Evolutionary conservation across 2,113 vertebrate genomes (phyloP).

Genomic region (Notarius lentiginosus): DNA sequence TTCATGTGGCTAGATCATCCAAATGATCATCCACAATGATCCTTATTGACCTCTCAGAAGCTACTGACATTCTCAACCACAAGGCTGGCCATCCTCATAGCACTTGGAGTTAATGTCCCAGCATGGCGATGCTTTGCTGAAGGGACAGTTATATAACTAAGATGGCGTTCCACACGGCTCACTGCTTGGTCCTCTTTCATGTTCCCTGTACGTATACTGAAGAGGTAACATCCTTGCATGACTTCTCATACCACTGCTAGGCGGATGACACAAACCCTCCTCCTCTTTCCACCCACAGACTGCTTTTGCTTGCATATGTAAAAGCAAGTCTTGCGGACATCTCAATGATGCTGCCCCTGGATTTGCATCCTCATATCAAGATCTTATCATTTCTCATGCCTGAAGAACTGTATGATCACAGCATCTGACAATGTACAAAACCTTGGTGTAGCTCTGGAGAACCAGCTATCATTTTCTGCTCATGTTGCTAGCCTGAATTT

Average conservation of each 20-base stretch:
- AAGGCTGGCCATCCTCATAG: not conserved
- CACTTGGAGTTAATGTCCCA: not conserved
- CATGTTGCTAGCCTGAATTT: not conserved
- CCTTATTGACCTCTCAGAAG: not conserved
- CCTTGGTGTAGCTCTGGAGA: too few species aligned
- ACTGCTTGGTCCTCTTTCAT: not conserved
- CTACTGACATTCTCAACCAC: not conserved
- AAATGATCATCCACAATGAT: not conserved
- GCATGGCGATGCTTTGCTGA: too few species aligned
- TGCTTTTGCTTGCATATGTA: not conserved
- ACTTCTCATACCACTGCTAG: not conserved
- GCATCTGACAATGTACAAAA: not conserved
- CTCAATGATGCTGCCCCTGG: not conserved
- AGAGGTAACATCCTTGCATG: not conserved
- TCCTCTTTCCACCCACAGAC: not conserved
- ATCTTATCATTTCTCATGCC: not conserved
- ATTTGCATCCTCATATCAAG: not conserved
- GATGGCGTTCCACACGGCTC: not conserved
- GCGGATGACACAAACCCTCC: not conserved
- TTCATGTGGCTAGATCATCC: not conserved
- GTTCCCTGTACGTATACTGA: not conserved
- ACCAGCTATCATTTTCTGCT: too few species aligned
- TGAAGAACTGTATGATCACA: not conserved
- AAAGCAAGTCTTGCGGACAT: not conserved
- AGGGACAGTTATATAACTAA: not conserved